Conservation (phyloP, 2,888 invertebrate genomes). For the Palloptera scutellata region DNA sequence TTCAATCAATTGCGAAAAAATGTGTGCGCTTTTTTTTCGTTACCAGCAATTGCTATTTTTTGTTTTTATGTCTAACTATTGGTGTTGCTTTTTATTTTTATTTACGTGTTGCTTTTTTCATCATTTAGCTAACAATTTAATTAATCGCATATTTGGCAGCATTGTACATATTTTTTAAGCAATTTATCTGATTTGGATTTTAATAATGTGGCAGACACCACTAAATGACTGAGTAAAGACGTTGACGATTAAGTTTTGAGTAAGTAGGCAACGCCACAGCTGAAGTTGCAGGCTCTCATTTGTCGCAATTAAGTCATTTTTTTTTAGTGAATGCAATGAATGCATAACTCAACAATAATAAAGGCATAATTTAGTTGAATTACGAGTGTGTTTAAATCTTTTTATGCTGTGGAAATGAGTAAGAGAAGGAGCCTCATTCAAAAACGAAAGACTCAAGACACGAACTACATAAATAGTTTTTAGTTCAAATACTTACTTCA, state of each 20-base stretch:
- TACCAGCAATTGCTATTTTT: not conserved
- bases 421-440: too few relatives aligned
- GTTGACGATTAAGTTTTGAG: too few relatives aligned
- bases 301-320: conserved; percentile 17
- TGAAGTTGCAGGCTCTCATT: conserved; percentile 7
- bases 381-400: not conserved
- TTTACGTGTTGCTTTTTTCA: too few relatives aligned
- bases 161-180: not conserved
- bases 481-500: not conserved
- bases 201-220: too few relatives aligned
- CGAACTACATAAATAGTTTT: conserved; percentile 2
- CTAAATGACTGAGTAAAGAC: too few relatives aligned
- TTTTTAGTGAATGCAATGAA: not conserved
- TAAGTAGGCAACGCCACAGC: too few relatives aligned
- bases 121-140: conserved; percentile 16
- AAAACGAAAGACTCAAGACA: conserved; percentile 8
- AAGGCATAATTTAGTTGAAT: not conserved
- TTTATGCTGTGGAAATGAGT: too few relatives aligned
- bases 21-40: too few relatives aligned
- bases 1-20: not conserved
- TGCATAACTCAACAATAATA: not conserved
- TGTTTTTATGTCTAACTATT: not conserved
- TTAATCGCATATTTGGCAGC: conserved; percentile 19
- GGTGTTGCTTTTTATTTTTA: not conserved
- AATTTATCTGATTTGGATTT: too few relatives aligned